Evolutionary conservation across 2,888 invertebrate species (phyloP).

Genomic region (Kryphioiulus occultus): DNA sequence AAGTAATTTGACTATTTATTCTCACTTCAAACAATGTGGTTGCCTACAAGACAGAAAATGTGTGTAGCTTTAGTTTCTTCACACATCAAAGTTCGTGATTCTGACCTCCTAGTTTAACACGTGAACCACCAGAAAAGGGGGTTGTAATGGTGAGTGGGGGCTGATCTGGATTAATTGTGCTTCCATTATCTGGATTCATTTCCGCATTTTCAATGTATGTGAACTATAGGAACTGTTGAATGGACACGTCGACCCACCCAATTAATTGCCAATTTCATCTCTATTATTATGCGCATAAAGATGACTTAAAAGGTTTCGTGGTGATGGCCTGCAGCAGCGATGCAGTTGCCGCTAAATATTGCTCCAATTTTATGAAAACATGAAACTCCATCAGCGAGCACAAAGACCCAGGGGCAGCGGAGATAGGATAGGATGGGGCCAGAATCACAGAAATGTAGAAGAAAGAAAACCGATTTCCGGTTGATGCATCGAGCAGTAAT

Average conservation of each 20-base stretch:
- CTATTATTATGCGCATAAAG: slow-evolving; percentile 39
- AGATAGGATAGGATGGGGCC: slow-evolving; percentile 43
- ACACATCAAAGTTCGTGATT: background rate
- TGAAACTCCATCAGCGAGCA: slow-evolving; percentile 7
- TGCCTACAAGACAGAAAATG: too few species aligned
- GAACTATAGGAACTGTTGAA: slow-evolving; percentile 33
- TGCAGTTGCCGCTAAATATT: background rate
- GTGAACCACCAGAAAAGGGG: background rate
- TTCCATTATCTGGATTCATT: slow-evolving; percentile 25
- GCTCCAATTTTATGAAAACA: slow-evolving; percentile 33
- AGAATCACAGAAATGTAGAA: slow-evolving; percentile 38
- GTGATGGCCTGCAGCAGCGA: slow-evolving; percentile 33
- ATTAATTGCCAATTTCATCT: slow-evolving; percentile 44
- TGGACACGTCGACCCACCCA: slow-evolving; percentile 32
- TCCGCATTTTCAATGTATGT: background rate
- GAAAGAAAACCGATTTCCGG: slow-evolving; percentile 46
- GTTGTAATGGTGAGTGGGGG: background rate
- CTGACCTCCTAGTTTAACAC: background rate
- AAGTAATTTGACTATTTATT: too few species aligned
- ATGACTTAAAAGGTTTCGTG: slow-evolving; percentile 44
- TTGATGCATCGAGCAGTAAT: slow-evolving; percentile 41
- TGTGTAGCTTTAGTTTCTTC: background rate
- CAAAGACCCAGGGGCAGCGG: background rate
- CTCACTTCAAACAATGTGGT: too few species aligned
- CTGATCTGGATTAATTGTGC: slow-evolving; percentile 25